These are phyloP conservation scores for Palythoa grandiflora DNA, from an alignment of 92 coral and sea anemone genomes.

Conservation along the genomic window DNA sequence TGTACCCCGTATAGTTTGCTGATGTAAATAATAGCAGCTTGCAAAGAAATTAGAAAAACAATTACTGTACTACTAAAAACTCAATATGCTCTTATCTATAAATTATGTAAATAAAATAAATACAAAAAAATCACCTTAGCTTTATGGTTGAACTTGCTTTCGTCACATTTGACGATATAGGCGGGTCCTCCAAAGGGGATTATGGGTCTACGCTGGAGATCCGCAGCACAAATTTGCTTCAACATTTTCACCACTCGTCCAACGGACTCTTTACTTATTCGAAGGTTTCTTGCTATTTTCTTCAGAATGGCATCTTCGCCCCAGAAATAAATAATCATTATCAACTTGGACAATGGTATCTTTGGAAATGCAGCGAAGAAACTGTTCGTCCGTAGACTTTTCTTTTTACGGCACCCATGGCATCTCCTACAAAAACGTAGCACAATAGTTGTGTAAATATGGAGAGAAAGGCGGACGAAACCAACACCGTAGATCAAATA, in stretches of 20 bases:
- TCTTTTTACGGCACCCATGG: conserved; percentile 24
- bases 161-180: conserved; percentile 34
- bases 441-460: no score
- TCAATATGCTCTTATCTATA: no score
- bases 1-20: no score
- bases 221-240: conserved; percentile 30
- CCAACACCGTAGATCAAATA: not conserved
- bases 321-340: conserved; percentile 27
- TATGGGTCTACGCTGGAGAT: conserved; percentile 19
- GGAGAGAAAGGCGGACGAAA: not conserved
- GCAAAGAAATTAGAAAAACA: no score
- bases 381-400: conserved; percentile 33
- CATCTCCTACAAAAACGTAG: conserved; percentile 36
- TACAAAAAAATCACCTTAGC: no score
- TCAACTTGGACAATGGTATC: not conserved
- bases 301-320: not conserved
- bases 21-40: no score
- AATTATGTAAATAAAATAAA: no score
- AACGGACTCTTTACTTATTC: conserved; percentile 11
- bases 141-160: not conserved
- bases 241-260: not conserved
- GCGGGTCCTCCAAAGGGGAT: conserved; percentile 54
- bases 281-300: not conserved
- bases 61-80: no score
- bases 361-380: conserved; percentile 36